Evolutionary conservation across 1,140 invertebrate species (phyloP).

Genomic region (Maconellicoccus hirsutus): DNA sequence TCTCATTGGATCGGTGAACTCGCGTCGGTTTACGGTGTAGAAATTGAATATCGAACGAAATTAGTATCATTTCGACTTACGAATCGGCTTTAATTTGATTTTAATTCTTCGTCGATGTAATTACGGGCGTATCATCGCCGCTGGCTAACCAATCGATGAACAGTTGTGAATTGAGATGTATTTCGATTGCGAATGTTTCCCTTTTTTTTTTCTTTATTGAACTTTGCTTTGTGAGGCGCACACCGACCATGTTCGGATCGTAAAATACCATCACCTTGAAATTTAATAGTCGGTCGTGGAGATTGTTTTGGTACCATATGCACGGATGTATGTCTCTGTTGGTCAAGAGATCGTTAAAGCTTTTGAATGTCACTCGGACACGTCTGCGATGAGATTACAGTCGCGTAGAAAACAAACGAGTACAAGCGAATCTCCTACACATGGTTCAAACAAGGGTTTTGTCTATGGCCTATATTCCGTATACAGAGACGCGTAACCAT

Average conservation of each 20-base stretch:
- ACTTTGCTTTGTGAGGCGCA: background rate
- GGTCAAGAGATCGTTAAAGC: too few relatives aligned
- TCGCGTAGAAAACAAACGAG: too few relatives aligned
- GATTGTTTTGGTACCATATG: too few relatives aligned
- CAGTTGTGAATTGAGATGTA: background rate
- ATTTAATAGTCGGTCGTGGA: background rate
- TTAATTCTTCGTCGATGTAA: constrained; percentile 5
- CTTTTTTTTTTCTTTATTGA: background rate
- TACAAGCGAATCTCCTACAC: too few relatives aligned
- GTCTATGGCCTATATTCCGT: background rate
- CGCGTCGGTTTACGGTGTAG: background rate
- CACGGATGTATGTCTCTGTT: too few relatives aligned
- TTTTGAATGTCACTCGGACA: too few relatives aligned
- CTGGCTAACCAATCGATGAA: background rate
- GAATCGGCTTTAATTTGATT: background rate
- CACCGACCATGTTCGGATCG: background rate
- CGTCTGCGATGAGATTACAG: too few relatives aligned
- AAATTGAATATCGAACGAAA: background rate
- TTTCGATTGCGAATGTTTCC: background rate
- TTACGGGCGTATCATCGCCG: background rate
- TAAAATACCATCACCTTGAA: background rate
- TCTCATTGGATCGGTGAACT: background rate
- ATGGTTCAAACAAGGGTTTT: background rate
- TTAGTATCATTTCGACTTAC: background rate
- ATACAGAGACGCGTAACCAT: background rate